A percentile compares a stretch with the other conserved stretches of the same genome.
These are phyloP conservation scores for Typhlomys cinereus DNA, from an alignment of 2,113 vertebrate genomes.

Conservation along the genomic window DNA sequence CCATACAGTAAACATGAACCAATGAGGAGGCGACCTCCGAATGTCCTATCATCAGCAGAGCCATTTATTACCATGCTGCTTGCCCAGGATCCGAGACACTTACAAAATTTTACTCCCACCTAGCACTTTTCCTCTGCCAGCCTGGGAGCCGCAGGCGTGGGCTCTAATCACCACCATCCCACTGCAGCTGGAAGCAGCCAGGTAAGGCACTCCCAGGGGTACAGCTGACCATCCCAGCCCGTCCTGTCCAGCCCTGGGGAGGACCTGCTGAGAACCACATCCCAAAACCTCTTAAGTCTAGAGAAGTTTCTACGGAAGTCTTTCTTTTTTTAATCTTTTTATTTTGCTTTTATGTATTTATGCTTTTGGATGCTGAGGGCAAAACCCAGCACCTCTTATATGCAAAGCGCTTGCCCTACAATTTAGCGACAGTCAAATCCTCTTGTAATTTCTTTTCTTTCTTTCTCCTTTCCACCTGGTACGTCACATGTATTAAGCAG, in stretches of 20 bases:
- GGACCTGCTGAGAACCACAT: background rate
- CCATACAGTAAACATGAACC: conserved; percentile 71
- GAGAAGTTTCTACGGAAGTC: background rate
- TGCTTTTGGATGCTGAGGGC: background rate
- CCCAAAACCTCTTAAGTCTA: conserved; percentile 6
- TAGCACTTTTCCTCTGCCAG: conserved; percentile 77
- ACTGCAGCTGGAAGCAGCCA: background rate
- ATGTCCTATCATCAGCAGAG: conserved; percentile 72
- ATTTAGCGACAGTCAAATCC: background rate
- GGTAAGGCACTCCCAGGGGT: background rate
- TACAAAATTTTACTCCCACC: conserved; percentile 80
- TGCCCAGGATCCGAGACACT: conserved; percentile 62
- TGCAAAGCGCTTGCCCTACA: rapidly evolving
- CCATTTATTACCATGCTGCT: conserved; percentile 68
- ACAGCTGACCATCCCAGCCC: background rate
- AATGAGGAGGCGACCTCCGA: conserved; percentile 71
- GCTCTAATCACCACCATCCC: conserved; percentile 71
- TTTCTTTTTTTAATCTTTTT: background rate
- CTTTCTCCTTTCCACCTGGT: too few relatives aligned
- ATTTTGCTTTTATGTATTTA: background rate
- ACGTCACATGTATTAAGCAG: too few relatives aligned
- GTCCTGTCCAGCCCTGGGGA: background rate
- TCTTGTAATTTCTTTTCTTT: background rate
- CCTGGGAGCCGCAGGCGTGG: conserved; percentile 63
- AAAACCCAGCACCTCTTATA: background rate